Evolutionary conservation across 2,888 invertebrate species (phyloP).

Genomic region (Atethmia centrago): DNA sequence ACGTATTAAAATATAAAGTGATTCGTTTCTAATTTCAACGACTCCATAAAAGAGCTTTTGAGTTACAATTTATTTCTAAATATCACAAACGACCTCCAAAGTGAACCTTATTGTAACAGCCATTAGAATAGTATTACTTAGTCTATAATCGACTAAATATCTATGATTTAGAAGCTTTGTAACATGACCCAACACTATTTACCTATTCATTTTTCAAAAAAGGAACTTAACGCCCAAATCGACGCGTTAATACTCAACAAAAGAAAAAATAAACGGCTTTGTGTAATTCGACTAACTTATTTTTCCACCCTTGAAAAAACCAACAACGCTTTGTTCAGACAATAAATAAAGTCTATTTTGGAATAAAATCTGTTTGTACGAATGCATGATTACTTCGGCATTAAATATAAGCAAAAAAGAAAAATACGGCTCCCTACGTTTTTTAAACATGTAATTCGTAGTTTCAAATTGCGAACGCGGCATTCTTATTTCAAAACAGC

Average conservation of each 20-base stretch:
- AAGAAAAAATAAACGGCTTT: slow-evolving; percentile 90
- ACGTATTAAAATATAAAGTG: slow-evolving; percentile 68
- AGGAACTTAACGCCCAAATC: slow-evolving; percentile 90
- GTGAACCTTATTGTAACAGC: slow-evolving; percentile 57
- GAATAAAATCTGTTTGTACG: neutral
- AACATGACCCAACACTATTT: slow-evolving; percentile 87
- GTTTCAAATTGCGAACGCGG: slow-evolving; percentile 90
- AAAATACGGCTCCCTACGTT: slow-evolving; percentile 85
- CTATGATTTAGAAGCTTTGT: slow-evolving; percentile 82
- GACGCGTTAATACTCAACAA: slow-evolving; percentile 88
- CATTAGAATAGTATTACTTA: slow-evolving; percentile 62
- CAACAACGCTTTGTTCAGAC: neutral
- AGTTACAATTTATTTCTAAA: slow-evolving; percentile 66
- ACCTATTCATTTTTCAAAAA: slow-evolving; percentile 90
- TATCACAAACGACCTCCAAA: slow-evolving; percentile 42
- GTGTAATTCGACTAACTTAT: slow-evolving; percentile 77
- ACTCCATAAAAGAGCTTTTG: slow-evolving; percentile 67
- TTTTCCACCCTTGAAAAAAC: neutral
- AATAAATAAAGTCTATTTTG: slow-evolving; percentile 18
- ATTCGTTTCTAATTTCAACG: slow-evolving; percentile 69
- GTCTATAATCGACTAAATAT: slow-evolving; percentile 67
- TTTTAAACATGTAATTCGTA: slow-evolving; percentile 90
- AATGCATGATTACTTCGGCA: slow-evolving; percentile 56
- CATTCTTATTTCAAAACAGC: slow-evolving; percentile 90
- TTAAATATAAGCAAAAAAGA: slow-evolving; percentile 76